Evolutionary conservation across 2,888 invertebrate genomes (phyloP), one percentile per base, ranked within the genome.

Genomic region (Eremobia ochroleuca): DNA sequence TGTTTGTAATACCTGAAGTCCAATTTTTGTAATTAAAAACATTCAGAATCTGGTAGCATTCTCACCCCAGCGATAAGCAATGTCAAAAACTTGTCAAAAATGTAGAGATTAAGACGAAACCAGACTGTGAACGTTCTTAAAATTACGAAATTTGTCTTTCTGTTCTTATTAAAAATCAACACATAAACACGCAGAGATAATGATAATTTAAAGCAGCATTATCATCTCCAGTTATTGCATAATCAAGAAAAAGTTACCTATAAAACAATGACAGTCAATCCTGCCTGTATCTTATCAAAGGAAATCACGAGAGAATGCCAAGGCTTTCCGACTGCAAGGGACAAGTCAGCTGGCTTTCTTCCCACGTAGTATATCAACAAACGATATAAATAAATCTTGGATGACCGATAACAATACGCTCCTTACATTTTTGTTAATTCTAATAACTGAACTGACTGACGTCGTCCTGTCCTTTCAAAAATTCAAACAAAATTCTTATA

Each of bases 281-380:
- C 18, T 25, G 21, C 1, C 18, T 49, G 37, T 18, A 37, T 43
- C 9, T 21, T 13, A 8, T 61, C 21, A 61, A 52, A 52, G 52
- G 55, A 67, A 58, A 43, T 21, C 6, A 55, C 2, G 49, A 68
- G 67, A 78, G 79, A 67, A 73, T 70, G 59, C 62, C 62, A 59
- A 71, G 62, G 46, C 15, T 64, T 52, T 28, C 58, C 77, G 49
- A 40, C 46, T 73, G 74, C 52, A 64, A 68, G 18, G 5, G 59
- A 83, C 61, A 68, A 73, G 79, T 49, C 67, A 79, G 37, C 74
- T 49, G 74, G 15, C 52, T 55, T 34, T 25, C 62, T 40, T 71
- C 52, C 67, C 64, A 49, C 59, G 74, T 21, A 55, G 25, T 31
- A 67, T 74, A 73, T 61, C 43, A 40, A 81, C 70, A 66, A 70